Percentiles rank a stretch among this genome's conserved stretches.
Evolutionary conservation across 2,888 invertebrate genomes (phyloP).

Genomic region (Ectropis crepuscularia): DNA sequence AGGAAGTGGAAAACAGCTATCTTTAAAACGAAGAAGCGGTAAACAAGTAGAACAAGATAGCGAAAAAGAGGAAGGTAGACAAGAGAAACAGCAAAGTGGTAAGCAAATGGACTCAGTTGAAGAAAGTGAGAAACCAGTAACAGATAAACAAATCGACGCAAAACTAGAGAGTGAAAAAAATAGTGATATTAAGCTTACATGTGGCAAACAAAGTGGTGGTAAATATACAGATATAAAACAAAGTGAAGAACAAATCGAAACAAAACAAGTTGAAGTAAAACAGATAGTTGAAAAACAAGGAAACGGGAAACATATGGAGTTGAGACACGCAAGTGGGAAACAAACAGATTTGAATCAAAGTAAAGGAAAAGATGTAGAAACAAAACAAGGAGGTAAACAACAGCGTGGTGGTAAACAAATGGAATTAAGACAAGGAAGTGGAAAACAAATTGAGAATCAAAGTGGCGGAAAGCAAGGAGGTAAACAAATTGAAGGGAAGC

Average conservation of each 20-base stretch:
- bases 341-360: neutral
- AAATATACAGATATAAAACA: neutral
- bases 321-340: neutral
- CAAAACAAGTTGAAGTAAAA: neutral
- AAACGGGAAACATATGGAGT: conserved; percentile 4
- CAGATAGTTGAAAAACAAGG: conserved; percentile 1
- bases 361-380: neutral
- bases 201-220: neutral
- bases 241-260: neutral
- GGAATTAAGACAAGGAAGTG: conserved; percentile 4
- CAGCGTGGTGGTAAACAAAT: conserved; percentile 1
- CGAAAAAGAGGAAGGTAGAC: neutral
- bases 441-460: conserved; percentile 3
- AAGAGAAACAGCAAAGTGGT: neutral
- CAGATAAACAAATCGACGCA: neutral
- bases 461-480: neutral
- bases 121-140: neutral
- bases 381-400: conserved; percentile 1
- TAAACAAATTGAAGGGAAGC: neutral
- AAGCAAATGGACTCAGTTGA: neutral
- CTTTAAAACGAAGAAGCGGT: neutral
- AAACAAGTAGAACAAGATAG: neutral
- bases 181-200: neutral
- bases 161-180: conserved; percentile 1
- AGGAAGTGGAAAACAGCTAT: neutral